Evolutionary conservation across 2,888 invertebrate genomes (phyloP).

Genomic region (Tetranychus piercei): DNA sequence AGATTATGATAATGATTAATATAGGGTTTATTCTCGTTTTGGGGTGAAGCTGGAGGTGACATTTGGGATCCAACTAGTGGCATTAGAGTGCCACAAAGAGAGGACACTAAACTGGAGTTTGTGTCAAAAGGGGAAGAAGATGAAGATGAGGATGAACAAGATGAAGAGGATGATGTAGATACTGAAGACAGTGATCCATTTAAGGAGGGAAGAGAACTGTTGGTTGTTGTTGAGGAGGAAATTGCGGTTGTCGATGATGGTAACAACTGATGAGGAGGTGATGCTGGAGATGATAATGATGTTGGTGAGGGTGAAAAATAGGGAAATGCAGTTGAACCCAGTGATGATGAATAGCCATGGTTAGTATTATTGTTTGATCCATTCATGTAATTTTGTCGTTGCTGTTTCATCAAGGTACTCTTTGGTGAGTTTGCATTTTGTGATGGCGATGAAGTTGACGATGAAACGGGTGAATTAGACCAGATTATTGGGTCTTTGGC

Average conservation of each 20-base stretch:
- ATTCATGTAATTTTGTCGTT: neutral
- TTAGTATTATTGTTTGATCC: neutral
- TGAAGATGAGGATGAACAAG: neutral
- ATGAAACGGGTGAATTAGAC: neutral
- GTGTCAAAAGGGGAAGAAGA: neutral
- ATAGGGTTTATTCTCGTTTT: neutral
- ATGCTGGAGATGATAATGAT: neutral
- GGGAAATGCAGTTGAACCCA: neutral
- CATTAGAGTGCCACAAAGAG: neutral
- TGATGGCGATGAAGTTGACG: too few species aligned
- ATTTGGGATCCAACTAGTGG: neutral
- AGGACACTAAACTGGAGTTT: neutral
- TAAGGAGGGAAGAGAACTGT: neutral
- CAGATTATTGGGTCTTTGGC: neutral
- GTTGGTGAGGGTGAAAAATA: neutral
- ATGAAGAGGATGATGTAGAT: neutral
- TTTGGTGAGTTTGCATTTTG: too few species aligned
- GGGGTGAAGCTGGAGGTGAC: constrained; percentile 12
- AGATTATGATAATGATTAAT: neutral
- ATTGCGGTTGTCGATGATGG: neutral
- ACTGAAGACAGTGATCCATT: neutral
- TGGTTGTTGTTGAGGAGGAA: neutral
- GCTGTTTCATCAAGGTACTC: neutral
- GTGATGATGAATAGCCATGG: neutral
- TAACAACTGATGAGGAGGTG: neutral